Evolutionary conservation across 2,797 vertebrate species (phyloP), one percentile per base, ranked within the genome.

Genomic region (Thripadectes ignobilis): DNA sequence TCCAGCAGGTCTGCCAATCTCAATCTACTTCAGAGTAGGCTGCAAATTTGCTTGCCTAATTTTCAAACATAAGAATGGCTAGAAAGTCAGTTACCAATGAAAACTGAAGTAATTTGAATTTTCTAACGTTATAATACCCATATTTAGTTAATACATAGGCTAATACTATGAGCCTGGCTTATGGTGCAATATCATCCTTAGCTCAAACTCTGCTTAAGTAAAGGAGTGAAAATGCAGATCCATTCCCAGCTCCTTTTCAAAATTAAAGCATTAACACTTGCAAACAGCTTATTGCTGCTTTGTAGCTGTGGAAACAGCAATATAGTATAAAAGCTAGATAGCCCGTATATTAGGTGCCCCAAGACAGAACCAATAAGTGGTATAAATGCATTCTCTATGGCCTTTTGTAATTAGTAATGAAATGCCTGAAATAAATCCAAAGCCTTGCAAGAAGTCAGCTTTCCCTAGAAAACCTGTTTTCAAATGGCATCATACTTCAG

Each of bases 391-490:
- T 81, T 91, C 94, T 80, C 22, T 89, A 90, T 24, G 91, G 78
- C 62, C 84, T 89, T 55, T 83, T 88, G 95, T 92, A 95, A 94
- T 95, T 95, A 96, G 96, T 89, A 91, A 93, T 83, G 67, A 95
- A 96, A 96, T 92, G 95, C 90, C 73, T 95, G 88, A 77, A 67
- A 96, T 95, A 87, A 93, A 95, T 95, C 85, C 81, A 83, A 93
- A 97, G 81, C 73, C 74, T 96, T 91, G 94, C 72, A 57, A 97
- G 91, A 95, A 97, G 92, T 95, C 95, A 89, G 79, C 76, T 94
- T 94, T 97, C 96, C 95, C 93, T 94, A 96, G 96, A 97, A 97
- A 97, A 96, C 96, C 91, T 95, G 93, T 96, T 97, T 97, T 93
- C 96, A 95, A 95, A 87, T 90, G 94, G 96, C 81, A 95, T 91